These are phyloP conservation scores for Aphelocoma coerulescens DNA, from an alignment of 2,113 vertebrate genomes.

Conservation along the genomic window DNA sequence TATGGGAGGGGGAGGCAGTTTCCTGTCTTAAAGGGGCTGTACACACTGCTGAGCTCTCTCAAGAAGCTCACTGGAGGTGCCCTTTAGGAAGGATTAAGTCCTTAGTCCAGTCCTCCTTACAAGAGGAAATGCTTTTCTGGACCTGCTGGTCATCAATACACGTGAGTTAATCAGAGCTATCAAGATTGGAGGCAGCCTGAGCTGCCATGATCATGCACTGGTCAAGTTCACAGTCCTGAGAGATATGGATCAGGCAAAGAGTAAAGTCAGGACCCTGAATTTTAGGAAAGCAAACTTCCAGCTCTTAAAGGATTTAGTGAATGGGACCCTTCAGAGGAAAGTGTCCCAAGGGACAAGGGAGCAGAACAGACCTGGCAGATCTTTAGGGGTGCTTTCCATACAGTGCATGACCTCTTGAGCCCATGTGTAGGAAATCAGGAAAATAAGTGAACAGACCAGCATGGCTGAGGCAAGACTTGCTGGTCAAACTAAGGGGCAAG, in stretches of 20 bases:
- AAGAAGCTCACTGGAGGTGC: fast-evolving
- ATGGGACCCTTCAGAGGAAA: neutral
- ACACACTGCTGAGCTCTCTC: neutral
- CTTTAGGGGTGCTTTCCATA: neutral
- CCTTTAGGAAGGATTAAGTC: neutral
- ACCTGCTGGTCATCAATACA: neutral
- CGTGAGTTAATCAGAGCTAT: neutral
- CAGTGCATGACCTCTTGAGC: neutral
- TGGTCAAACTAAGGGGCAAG: neutral
- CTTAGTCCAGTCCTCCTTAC: neutral
- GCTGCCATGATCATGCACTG: neutral
- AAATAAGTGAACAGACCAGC: neutral
- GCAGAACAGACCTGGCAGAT: neutral
- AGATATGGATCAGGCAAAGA: neutral
- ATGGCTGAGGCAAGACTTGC: neutral
- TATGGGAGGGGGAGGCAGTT: neutral
- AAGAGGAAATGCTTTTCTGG: neutral
- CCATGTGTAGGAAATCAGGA: neutral
- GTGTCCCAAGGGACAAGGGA: neutral
- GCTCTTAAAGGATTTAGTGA: neutral
- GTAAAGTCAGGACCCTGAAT: neutral
- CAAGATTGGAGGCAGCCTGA: neutral
- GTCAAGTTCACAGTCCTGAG: neutral
- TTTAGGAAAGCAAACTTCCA: neutral
- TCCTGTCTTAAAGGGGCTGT: neutral